phyloP scores from a whole-genome alignment of 2,888 invertebrate species.

The Cepaea hortensis region DNA sequence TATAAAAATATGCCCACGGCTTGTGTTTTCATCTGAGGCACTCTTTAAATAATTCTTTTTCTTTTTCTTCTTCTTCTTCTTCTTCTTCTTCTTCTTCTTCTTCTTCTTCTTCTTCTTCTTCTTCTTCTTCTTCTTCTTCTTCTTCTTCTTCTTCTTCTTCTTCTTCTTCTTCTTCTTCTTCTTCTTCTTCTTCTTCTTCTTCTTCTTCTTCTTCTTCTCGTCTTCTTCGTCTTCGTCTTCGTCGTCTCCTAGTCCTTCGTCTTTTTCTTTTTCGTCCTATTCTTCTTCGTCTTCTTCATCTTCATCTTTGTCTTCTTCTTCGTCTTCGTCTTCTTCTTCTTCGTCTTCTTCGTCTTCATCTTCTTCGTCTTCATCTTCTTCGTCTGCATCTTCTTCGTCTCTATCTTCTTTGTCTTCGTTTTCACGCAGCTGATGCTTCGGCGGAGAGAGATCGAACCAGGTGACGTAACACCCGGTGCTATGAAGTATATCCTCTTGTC shows the following conservation, averaged over 20 bases:
- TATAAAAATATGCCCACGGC: too few relatives aligned
- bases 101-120: background rate
- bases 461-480: too few relatives aligned
- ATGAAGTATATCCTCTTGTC: too few relatives aligned
- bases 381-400: too few relatives aligned
- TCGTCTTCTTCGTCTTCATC: constrained; percentile 20
- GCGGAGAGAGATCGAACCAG: too few relatives aligned
- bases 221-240: background rate
- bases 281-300: background rate
- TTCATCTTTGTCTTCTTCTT: background rate
- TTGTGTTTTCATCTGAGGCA: too few relatives aligned
- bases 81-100: background rate
- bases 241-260: background rate
- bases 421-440: too few relatives aligned
- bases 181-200: background rate
- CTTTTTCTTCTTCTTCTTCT: too few relatives aligned
- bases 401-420: too few relatives aligned
- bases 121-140: constrained; percentile 7
- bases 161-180: background rate
- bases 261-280: background rate
- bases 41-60: too few relatives aligned
- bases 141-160: constrained; percentile 7
- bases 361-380: constrained; percentile 16
- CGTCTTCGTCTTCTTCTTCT: background rate
- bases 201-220: background rate